Conservation (phyloP, 1,140 invertebrate species). For the Cataglyphis hispanica region DNA sequence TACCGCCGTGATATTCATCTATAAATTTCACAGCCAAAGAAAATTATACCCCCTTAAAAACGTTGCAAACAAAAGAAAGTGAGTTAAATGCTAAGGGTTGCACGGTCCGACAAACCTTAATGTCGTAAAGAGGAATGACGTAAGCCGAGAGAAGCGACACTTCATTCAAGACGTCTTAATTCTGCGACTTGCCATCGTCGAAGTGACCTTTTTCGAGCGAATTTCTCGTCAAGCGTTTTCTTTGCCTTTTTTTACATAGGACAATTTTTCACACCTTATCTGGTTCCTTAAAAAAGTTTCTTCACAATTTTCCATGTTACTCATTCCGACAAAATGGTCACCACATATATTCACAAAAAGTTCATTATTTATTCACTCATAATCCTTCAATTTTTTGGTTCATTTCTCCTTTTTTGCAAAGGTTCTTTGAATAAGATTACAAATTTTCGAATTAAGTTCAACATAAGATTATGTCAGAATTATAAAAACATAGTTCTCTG, state of each 20-base stretch:
- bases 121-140: background rate
- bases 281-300: background rate
- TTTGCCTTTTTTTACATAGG: slow-evolving; percentile 2
- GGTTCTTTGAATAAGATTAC: slow-evolving; percentile 5
- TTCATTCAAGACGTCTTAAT: slow-evolving; percentile 30
- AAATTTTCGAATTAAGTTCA: background rate
- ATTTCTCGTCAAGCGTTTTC: background rate
- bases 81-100: background rate
- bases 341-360: background rate
- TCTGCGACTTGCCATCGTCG: background rate
- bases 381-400: background rate
- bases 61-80: background rate
- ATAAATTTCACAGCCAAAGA: background rate
- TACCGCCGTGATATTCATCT: background rate
- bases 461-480: background rate
- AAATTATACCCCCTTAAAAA: background rate
- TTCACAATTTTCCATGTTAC: slow-evolving; percentile 26
- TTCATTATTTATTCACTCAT: background rate
- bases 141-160: background rate
- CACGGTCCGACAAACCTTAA: background rate
- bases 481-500: background rate
- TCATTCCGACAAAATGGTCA: slow-evolving; percentile 4
- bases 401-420: background rate
- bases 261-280: slow-evolving; percentile 43
- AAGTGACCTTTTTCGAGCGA: background rate